Evolutionary conservation across 2,797 vertebrate genomes (phyloP).

Genomic region (Oryzias dopingdopingensis): DNA sequence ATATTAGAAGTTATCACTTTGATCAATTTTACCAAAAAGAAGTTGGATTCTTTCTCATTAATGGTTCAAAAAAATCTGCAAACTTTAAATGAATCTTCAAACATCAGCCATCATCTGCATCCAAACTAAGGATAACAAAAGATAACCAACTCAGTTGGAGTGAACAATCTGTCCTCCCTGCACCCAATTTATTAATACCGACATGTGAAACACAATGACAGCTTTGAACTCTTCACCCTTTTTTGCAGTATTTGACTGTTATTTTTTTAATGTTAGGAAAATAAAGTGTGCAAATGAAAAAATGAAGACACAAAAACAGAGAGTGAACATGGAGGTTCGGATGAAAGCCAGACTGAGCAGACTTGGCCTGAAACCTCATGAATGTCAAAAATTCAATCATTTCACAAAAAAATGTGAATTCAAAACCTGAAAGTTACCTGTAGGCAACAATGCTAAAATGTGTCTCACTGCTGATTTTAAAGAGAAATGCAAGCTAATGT

Average conservation of each 20-base stretch:
- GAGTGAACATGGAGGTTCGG: conserved; percentile 1
- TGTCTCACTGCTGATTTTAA: conserved; percentile 8
- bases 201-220: neutral
- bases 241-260: conserved; percentile 3
- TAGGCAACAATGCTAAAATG: neutral
- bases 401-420: conserved; percentile 3
- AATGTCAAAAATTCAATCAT: conserved; percentile 4
- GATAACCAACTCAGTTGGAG: no score
- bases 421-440: conserved; percentile 15
- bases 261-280: conserved; percentile 1
- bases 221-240: neutral
- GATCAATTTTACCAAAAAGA: no score
- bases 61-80: no score
- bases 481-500: conserved; percentile 2
- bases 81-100: no score
- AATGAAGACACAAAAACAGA: conserved; percentile 6
- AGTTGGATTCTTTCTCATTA: no score
- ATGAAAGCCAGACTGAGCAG: conserved; percentile 2
- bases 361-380: conserved; percentile 25
- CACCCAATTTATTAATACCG: neutral
- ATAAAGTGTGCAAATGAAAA: conserved; percentile 1
- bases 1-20: no score
- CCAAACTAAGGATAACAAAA: no score
- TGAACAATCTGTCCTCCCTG: neutral
- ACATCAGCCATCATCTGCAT: no score